Base-by-base conservation (phyloP, 1,140 invertebrate genomes). In the Rhopalosiphum maidis region DNA sequence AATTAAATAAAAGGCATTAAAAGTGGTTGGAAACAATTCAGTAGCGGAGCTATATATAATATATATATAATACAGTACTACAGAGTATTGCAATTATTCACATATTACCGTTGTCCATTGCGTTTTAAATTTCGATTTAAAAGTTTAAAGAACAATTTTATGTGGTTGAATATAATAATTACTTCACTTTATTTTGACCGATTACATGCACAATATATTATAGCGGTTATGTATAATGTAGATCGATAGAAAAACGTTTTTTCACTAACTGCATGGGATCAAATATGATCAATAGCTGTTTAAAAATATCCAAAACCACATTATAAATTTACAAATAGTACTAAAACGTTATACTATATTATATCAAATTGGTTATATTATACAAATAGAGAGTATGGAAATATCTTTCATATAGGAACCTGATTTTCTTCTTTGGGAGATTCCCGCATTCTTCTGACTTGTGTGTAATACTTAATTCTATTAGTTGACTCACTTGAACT, bases 371-470 rank as follows among this genome's bases (percentile, higher is more conserved):
- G 48, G 48, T 15, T 51, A 51, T 51, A 51, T 18, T 51, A 51
- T 51, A 51, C 48, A 51, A 51, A 18, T 51, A 68, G 89, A 68
- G 60, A 90, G 55, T 68, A 90, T 68, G 55, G 18, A 55, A 90
- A 68, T 68, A 37, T 90, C 51, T 90, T 68, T n/a, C 60, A 77
- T 30, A 90, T 43, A 68, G 55, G 37, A 90, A 90, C 89, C 89
- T 43, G 89, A 60, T 90, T 90, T 90, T 90, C 54, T 55, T 90
- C 89, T 90, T 90, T 55, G 25, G 37, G 21, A 68, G 60, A 55
- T 90, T 90, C 89, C 23, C 54, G 54, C 89, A 68, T 68, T 90
- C 89, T 43, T 41, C 35, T 9, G 54, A 43, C 25, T 90, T 21
- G 6, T 8, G 23, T 55, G 30, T 8, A 2, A 18, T 25, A 37